Evolutionary conservation across 2,888 invertebrate genomes (phyloP), one percentile per base, ranked within the genome.

Genomic region (Epistrophe grossulariae): DNA sequence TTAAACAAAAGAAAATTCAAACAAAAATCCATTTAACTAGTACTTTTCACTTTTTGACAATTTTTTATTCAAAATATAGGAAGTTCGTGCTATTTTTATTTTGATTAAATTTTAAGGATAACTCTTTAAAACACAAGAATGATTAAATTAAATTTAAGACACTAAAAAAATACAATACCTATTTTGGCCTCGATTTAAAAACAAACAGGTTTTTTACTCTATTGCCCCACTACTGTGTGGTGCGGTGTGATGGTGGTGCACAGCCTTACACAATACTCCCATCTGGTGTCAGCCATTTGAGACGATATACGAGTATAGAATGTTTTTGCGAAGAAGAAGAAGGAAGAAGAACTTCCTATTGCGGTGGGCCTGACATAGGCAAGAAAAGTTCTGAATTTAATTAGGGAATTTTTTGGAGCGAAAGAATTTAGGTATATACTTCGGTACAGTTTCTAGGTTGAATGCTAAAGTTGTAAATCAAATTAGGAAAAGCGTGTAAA

Each of bases 381-480:
- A 79, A 62, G 73, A 57, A 81, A 85, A 85, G 60, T 85, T 81
- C 77, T 77, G 77, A 70, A 85, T 85, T 85, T 81, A 85, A 85
- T 85, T 85, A 85, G 73, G 78, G 81, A 85, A 85, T 85, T 81
- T 81, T 81, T 81, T 50, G 68, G 60, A 77, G 59, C 62, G 40
- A 78, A 83, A 57, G 73, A 81, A 81, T 85, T 77, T 55, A 31
- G 55, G 55, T 78, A 78, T 78, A 78, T 77, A 77, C 72, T 60
- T 77, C 72, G 71, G 59, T 77, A 78, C 81, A 77, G 66, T 77
- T 81, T 77, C 77, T 68, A 76, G 55, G 66, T 71, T 79, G 74
- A 79, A 71, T 70, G 64, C 62, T 43, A 55, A 71, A 84, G 78
- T 68, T 83, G 68, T 79, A 79, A 72, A 83, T 83, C 83, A 83